Evolutionary conservation across 2,113 vertebrate genomes (phyloP).

Genomic region (Etheostoma spectabile): DNA sequence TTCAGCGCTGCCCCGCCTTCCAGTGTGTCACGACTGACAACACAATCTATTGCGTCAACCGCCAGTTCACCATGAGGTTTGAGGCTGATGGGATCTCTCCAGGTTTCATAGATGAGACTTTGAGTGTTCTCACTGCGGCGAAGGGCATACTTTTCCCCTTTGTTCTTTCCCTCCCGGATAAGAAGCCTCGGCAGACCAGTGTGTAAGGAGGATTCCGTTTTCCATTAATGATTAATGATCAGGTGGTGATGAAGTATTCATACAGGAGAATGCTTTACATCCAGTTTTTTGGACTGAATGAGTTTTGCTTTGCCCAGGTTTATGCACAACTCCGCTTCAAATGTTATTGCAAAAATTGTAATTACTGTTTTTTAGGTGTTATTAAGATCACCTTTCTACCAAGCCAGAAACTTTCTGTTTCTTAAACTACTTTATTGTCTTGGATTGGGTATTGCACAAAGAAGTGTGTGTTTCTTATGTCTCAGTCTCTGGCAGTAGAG

Average conservation of each 20-base stretch:
- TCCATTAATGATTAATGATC: constrained; percentile 51
- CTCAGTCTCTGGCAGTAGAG: constrained; percentile 53
- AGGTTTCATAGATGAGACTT: constrained; percentile 84
- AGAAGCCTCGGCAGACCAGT: constrained; percentile 73
- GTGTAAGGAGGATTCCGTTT: constrained; percentile 79
- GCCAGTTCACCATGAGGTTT: constrained; percentile 85
- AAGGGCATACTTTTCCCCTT: constrained; percentile 88
- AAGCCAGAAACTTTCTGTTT: constrained; percentile 10
- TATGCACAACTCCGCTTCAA: constrained; percentile 6
- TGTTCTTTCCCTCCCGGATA: constrained; percentile 85
- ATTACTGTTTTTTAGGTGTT: constrained; percentile 26
- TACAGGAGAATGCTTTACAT: constrained; percentile 27
- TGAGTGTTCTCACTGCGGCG: constrained; percentile 83
- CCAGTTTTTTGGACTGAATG: constrained; percentile 40
- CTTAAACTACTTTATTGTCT: constrained; percentile 7
- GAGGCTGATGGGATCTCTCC: constrained; percentile 89
- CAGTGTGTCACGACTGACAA: constrained; percentile 84
- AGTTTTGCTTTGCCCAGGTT: constrained; percentile 24
- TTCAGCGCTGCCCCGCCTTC: constrained; percentile 79
- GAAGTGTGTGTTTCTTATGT: constrained; percentile 55
- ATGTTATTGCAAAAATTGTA: constrained; percentile 30
- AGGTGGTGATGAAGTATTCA: constrained; percentile 51
- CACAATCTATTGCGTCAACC: constrained; percentile 88
- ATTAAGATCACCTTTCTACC: constrained; percentile 13
- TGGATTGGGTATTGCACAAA: constrained; percentile 1